Conservation (phyloP, 2,797 vertebrate genomes). For the Phylloscopus collybita region DNA sequence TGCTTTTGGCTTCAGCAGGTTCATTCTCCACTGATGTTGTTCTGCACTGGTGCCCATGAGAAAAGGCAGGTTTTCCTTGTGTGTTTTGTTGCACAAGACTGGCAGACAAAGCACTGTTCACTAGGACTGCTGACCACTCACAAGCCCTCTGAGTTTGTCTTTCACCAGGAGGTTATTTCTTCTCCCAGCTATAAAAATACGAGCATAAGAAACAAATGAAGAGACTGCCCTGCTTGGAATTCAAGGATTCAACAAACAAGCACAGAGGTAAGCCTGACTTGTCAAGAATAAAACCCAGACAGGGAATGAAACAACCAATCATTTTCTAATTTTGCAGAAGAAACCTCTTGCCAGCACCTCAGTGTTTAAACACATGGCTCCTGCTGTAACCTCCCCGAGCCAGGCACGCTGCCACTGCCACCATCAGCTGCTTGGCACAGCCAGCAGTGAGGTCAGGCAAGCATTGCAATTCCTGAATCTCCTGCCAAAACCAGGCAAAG, state of each 20-base stretch:
- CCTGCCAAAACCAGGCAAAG: neutral
- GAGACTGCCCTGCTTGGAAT: neutral
- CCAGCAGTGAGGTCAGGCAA: neutral
- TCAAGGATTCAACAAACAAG: neutral
- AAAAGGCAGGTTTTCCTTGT: neutral
- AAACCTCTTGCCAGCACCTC: neutral
- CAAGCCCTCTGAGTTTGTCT: no score
- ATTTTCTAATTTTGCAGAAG: neutral
- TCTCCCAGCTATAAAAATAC: neutral
- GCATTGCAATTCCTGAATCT: neutral
- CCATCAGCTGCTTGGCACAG: neutral
- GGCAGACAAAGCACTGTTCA: neutral
- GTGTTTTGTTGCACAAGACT: neutral
- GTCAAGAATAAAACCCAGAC: neutral
- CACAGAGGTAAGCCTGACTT: neutral
- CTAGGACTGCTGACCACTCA: neutral
- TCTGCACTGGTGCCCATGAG: neutral
- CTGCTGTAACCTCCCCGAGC: neutral
- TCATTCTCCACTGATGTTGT: neutral
- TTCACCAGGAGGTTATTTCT: neutral
- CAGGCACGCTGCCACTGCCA: neutral
- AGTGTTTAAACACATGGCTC: neutral
- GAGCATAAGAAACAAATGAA: neutral
- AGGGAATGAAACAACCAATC: fast-evolving
- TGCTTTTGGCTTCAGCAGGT: neutral